These are phyloP conservation scores for Melieria picta DNA, from an alignment of 2,888 invertebrate genomes.

Conservation along the genomic window DNA sequence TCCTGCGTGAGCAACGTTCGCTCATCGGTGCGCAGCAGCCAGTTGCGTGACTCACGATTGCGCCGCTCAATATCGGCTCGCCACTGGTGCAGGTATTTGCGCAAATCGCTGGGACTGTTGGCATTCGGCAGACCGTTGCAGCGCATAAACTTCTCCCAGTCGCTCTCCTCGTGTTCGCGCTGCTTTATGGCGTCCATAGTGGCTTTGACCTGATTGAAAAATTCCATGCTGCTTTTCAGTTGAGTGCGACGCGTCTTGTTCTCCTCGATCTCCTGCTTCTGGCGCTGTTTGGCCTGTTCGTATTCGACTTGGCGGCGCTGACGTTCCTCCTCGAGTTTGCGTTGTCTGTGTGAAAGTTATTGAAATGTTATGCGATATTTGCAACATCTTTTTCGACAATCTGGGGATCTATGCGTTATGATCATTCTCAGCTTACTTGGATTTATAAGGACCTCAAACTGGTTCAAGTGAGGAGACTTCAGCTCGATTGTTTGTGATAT, in stretches of 20 bases:
- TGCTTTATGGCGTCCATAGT: conserved; percentile 58
- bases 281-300: conserved; percentile 63
- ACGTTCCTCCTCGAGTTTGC: conserved; percentile 63
- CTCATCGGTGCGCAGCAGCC: conserved; percentile 64
- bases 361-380: background rate
- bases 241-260: conserved; percentile 62
- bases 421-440: too few species aligned
- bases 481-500: too few species aligned
- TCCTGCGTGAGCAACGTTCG: conserved; percentile 64
- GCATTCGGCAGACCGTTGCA: conserved; percentile 65
- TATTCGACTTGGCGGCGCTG: conserved; percentile 63
- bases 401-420: too few species aligned
- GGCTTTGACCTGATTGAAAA: conserved; percentile 56
- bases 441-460: too few species aligned
- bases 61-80: conserved; percentile 53
- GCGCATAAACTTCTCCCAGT: conserved; percentile 66
- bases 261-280: conserved; percentile 62
- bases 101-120: conserved; percentile 63
- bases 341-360: conserved; percentile 17
- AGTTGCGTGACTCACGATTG: conserved; percentile 59
- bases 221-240: conserved; percentile 60
- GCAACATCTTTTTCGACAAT: too few species aligned
- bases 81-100: conserved; percentile 66
- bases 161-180: conserved; percentile 54
- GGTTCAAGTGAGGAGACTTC: too few species aligned